phyloP scores from a whole-genome alignment of 2,797 vertebrate species.

The Hypotaenidia philippensis region DNA sequence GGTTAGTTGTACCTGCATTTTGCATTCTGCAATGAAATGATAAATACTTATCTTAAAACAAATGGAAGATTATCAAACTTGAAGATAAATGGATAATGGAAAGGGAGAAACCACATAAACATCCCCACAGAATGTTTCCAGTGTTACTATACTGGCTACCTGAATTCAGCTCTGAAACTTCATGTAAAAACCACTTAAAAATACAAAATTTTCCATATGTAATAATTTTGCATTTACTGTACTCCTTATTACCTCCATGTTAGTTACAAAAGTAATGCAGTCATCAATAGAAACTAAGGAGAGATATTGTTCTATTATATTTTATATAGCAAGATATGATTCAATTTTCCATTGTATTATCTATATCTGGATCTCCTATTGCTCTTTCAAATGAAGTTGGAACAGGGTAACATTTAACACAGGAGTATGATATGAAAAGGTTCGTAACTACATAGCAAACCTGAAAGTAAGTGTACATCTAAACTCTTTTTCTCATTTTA shows the following conservation, averaged over 20 bases:
- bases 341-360: background rate
- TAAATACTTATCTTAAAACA: background rate
- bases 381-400: background rate
- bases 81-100: background rate
- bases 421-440: background rate
- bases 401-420: background rate
- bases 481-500: background rate
- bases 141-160: background rate
- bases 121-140: background rate
- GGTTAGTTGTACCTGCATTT: background rate
- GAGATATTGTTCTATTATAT: background rate
- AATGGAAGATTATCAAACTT: background rate
- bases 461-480: background rate
- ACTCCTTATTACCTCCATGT: background rate
- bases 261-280: background rate
- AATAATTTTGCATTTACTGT: background rate
- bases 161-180: background rate
- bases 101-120: background rate
- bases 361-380: background rate
- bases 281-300: background rate
- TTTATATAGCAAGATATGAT: background rate
- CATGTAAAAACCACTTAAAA: background rate
- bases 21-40: background rate
- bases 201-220: background rate
- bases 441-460: background rate